Conservation (phyloP, 2,113 vertebrate species). For the Platichthys flesus region DNA sequence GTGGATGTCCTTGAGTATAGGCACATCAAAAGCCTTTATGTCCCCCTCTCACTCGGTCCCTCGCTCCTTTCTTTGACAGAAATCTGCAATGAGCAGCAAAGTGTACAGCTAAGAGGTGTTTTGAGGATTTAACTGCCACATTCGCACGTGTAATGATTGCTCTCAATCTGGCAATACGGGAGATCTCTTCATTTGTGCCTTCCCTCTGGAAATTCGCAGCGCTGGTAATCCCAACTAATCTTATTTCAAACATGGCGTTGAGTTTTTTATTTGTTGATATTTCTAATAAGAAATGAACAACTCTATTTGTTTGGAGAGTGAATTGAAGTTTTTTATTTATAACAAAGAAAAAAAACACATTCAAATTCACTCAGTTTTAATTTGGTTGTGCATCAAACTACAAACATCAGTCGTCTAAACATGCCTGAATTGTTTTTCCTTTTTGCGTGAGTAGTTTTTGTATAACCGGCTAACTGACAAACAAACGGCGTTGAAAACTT, state of each 20-base stretch:
- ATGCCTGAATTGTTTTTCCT: too few relatives aligned
- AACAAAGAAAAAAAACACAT: neutral
- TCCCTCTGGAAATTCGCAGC: conserved; percentile 6
- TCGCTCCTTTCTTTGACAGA: conserved; percentile 34
- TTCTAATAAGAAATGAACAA: neutral
- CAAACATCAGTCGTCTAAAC: too few relatives aligned
- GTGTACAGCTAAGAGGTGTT: conserved; percentile 53
- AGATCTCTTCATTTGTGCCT: conserved; percentile 12
- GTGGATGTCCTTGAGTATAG: conserved; percentile 73
- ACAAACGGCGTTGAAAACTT: too few relatives aligned
- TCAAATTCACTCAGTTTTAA: too few relatives aligned
- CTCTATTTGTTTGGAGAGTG: neutral
- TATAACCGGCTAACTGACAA: too few relatives aligned
- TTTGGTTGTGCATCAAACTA: too few relatives aligned
- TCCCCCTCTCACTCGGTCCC: conserved; percentile 25
- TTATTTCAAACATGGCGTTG: neutral
- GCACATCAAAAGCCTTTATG: conserved; percentile 58
- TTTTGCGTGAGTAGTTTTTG: too few relatives aligned
- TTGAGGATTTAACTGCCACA: conserved; percentile 47
- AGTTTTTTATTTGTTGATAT: conserved; percentile 1
- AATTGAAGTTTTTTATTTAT: neutral
- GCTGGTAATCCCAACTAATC: neutral
- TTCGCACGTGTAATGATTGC: conserved; percentile 51
- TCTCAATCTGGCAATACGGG: conserved; percentile 5
- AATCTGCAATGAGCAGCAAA: conserved; percentile 60